Conservation (phyloP, 2,113 vertebrate genomes). For the Lagopus muta region DNA sequence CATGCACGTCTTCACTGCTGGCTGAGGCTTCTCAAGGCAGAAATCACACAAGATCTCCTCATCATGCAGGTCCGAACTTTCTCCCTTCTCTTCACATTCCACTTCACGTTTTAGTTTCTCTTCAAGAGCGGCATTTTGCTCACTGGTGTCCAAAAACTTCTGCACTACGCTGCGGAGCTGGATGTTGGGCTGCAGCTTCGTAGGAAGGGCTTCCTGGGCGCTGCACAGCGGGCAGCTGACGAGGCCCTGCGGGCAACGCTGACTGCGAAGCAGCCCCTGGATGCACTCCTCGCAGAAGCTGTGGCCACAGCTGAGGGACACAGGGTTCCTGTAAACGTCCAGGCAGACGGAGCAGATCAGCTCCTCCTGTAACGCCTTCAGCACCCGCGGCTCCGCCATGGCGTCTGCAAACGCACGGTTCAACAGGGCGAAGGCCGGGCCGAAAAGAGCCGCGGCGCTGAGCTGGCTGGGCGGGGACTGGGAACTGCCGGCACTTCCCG, state of each 20-base stretch:
- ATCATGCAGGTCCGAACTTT: neutral
- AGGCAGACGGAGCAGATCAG: slow-evolving; percentile 23
- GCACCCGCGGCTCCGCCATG: fast-evolving
- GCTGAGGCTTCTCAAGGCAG: slow-evolving; percentile 69
- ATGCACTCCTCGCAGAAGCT: slow-evolving; percentile 11
- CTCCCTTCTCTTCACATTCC: fast-evolving
- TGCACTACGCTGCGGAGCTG: slow-evolving; percentile 76
- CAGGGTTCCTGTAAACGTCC: neutral
- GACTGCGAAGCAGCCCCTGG: fast-evolving
- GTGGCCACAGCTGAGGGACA: neutral
- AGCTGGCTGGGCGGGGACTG: neutral
- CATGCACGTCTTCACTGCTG: slow-evolving; percentile 76
- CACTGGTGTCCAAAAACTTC: slow-evolving; percentile 7
- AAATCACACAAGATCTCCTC: slow-evolving; percentile 75
- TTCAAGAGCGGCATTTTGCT: neutral
- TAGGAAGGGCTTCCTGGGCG: neutral
- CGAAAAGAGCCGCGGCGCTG: fast-evolving
- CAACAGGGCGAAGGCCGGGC: fast-evolving
- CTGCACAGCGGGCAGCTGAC: slow-evolving; percentile 76
- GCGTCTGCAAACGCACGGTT: fast-evolving
- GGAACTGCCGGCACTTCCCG: neutral
- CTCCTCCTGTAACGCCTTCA: neutral
- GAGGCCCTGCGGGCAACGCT: fast-evolving
- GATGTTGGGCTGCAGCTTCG: slow-evolving; percentile 69
- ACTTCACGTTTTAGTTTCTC: fast-evolving